These are phyloP conservation scores for Doris montereyensis DNA, from an alignment of 2,888 invertebrate genomes.

Conservation along the genomic window DNA sequence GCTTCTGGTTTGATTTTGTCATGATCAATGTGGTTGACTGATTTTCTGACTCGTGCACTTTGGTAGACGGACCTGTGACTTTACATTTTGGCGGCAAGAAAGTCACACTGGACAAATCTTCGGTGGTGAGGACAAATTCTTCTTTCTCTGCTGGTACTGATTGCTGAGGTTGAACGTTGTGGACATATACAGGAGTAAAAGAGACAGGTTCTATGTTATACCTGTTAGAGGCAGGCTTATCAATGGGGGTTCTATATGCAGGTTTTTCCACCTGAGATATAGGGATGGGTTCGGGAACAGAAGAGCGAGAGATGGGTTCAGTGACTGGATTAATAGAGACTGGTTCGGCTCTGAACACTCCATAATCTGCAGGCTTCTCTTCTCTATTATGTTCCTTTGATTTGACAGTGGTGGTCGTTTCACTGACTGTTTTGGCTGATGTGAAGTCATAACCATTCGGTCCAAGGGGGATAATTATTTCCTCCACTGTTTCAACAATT, in stretches of 20 bases:
- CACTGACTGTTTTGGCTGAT: slow-evolving; percentile 47
- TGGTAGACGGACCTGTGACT: background rate
- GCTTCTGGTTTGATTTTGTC: background rate
- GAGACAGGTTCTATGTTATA: background rate
- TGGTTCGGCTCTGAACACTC: slow-evolving; percentile 31
- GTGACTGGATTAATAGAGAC: slow-evolving; percentile 26
- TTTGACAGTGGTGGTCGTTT: slow-evolving; percentile 39
- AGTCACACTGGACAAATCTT: slow-evolving; percentile 52
- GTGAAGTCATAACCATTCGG: slow-evolving; percentile 43
- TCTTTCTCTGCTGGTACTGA: slow-evolving; percentile 48
- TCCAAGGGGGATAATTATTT: slow-evolving; percentile 45
- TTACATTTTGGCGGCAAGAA: slow-evolving; percentile 38
- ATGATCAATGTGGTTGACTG: background rate
- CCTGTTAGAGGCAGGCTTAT: background rate
- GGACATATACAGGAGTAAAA: background rate
- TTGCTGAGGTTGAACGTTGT: background rate
- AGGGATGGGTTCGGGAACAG: slow-evolving; percentile 8
- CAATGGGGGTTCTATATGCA: no score
- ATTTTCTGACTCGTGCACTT: background rate
- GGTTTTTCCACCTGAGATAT: slow-evolving; percentile 1
- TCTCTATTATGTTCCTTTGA: background rate
- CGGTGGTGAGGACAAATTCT: slow-evolving; percentile 62
- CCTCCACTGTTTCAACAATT: slow-evolving; percentile 45
- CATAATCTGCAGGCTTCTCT: background rate
- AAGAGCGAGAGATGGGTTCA: no score